Conservation (phyloP, 2,797 vertebrate genomes). For the Fistularia commersonii region DNA sequence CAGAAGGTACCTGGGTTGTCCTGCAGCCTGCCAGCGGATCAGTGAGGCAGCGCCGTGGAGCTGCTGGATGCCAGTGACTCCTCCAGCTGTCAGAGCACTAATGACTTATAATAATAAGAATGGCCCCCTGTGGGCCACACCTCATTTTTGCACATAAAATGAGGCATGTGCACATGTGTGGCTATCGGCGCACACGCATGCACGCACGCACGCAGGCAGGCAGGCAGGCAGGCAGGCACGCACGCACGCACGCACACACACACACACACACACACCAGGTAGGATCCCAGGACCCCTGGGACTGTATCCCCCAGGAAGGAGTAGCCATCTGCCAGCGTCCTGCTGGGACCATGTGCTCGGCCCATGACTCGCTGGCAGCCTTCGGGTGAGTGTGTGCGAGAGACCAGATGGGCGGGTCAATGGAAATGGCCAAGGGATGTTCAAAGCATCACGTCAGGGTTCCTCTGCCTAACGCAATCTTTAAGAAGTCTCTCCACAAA, state of each 20-base stretch:
- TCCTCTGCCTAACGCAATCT: too few relatives aligned
- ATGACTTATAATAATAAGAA: constrained; percentile 44
- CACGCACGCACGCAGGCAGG: too few relatives aligned
- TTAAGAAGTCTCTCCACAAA: too few relatives aligned
- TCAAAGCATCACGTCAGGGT: too few relatives aligned
- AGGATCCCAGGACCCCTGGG: constrained; percentile 32
- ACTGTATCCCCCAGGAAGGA: constrained; percentile 54
- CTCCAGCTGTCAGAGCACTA: constrained; percentile 36
- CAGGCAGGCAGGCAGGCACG: not conserved
- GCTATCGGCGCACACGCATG: constrained; percentile 4
- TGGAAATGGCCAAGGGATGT: too few relatives aligned
- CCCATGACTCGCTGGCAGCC: too few relatives aligned
- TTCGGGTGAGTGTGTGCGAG: too few relatives aligned
- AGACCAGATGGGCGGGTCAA: too few relatives aligned
- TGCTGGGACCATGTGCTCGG: constrained; percentile 34
- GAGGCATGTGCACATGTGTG: constrained; percentile 13
- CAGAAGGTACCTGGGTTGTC: not conserved
- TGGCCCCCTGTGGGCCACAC: constrained; percentile 34
- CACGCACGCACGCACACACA: not conserved
- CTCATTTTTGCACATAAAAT: constrained; percentile 36
- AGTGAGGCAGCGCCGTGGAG: constrained; percentile 14
- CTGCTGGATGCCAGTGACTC: constrained; percentile 7
- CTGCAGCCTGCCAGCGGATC: not conserved
- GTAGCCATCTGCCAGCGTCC: constrained; percentile 45
- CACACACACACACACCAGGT: not conserved